A percentile compares a stretch with the other conserved stretches of the same genome.
Evolutionary conservation across 1,140 invertebrate genomes (phyloP).

Genomic region (Atopsyche davidsoni): DNA sequence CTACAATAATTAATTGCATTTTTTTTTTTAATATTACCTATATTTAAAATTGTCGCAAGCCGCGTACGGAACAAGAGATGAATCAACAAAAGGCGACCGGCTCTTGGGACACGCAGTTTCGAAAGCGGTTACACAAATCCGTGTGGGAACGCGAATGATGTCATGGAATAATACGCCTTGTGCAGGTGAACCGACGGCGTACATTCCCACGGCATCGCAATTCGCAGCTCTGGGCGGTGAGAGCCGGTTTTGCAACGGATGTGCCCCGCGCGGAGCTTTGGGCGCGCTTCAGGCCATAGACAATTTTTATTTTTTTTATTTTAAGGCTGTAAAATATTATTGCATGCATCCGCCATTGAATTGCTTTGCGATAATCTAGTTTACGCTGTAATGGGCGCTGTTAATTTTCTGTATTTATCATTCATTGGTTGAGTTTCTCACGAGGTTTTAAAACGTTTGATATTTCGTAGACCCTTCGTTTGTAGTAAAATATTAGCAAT

Average conservation of each 20-base stretch:
- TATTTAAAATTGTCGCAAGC: no score
- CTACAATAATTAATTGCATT: constrained; percentile 1
- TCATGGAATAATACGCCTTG: constrained; percentile 21
- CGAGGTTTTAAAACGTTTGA: no score
- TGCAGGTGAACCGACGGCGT: constrained; percentile 11
- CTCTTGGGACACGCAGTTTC: constrained; percentile 20
- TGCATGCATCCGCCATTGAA: neutral
- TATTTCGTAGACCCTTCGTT: no score
- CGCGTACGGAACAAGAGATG: no score
- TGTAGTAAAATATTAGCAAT: no score
- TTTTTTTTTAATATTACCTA: no score
- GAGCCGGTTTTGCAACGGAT: constrained; percentile 23
- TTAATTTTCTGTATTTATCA: no score
- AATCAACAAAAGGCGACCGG: no score
- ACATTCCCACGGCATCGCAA: constrained; percentile 19
- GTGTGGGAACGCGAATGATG: constrained; percentile 17
- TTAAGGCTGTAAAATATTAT: no score
- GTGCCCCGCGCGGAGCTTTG: neutral
- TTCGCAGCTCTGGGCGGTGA: constrained; percentile 8
- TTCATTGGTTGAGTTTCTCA: no score
- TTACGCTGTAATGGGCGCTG: no score
- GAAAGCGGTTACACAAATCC: constrained; percentile 20
- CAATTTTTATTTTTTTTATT: neutral
- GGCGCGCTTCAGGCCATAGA: neutral
- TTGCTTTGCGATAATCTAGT: neutral